A percentile compares a stretch with the other conserved stretches of the same genome.
These are phyloP conservation scores for Acropora yongei DNA, from an alignment of 64 coral and sea anemone species.

Conservation along the genomic window DNA sequence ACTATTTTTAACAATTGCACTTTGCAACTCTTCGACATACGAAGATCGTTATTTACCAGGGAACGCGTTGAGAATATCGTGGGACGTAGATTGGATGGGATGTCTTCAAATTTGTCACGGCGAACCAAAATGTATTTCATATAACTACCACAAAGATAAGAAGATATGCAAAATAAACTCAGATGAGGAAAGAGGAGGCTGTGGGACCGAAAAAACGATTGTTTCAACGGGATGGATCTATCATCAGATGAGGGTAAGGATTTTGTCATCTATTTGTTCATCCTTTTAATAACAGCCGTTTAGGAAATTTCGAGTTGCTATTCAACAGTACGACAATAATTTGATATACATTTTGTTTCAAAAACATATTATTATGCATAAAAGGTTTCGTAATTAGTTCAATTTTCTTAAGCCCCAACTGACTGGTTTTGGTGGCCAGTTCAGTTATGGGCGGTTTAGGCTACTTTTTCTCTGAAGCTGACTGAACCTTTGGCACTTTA, in stretches of 20 bases:
- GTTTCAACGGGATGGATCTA: neutral
- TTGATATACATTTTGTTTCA: no score
- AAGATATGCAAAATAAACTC: slow-evolving; percentile 13
- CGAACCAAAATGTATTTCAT: slow-evolving; percentile 15
- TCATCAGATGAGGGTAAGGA: slow-evolving; percentile 33
- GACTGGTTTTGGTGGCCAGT: no score
- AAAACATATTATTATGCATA: no score
- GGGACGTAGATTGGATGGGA: slow-evolving; percentile 16
- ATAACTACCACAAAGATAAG: slow-evolving; percentile 10
- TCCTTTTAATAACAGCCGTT: no score
- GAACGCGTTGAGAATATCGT: neutral
- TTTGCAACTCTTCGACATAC: neutral
- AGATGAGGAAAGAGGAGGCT: neutral
- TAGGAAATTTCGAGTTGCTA: no score
- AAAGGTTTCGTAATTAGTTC: no score
- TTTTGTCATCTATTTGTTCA: neutral
- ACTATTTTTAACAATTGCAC: neutral
- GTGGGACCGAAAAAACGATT: neutral
- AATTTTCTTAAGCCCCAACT: no score
- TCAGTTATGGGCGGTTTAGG: no score
- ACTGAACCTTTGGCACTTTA: no score
- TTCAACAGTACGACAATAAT: no score
- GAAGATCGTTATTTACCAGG: neutral
- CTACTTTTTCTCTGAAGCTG: no score
- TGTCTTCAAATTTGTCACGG: slow-evolving; percentile 19